phyloP scores from a whole-genome alignment of 2,113 vertebrate genomes.

The Onychorhynchus coronatus region DNA sequence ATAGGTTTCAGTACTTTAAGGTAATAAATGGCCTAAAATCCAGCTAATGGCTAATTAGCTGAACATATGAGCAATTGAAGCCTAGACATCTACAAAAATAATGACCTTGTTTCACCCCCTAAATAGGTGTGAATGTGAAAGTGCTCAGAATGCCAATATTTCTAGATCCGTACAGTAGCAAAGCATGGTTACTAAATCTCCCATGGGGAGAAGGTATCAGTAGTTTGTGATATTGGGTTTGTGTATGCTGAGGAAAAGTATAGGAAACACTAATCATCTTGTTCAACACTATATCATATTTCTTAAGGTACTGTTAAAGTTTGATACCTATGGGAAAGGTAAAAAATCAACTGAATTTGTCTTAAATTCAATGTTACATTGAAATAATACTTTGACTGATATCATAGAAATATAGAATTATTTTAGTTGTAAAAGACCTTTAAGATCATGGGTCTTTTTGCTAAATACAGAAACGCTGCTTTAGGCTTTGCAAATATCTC shows the following conservation, averaged over 20 bases:
- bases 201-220: not conserved
- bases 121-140: not conserved
- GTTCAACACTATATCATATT: not conserved
- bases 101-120: not conserved
- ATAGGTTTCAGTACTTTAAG: not conserved
- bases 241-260: not conserved
- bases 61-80: not conserved
- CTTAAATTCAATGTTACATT: not conserved
- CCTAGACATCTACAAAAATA: not conserved
- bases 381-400: not conserved
- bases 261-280: not conserved
- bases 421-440: not conserved
- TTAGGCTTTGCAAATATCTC: not conserved
- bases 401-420: not conserved
- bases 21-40: not conserved
- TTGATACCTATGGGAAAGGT: not conserved
- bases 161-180: not conserved
- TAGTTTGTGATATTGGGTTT: not conserved
- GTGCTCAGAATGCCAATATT: not conserved
- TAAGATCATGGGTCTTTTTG: not conserved
- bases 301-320: not conserved
- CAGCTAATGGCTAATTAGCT: not conserved
- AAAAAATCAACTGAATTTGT: not conserved
- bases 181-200: not conserved
- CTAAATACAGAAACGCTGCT: not conserved